A percentile compares a stretch with the other conserved stretches of the same genome.
Evolutionary conservation across 2,113 vertebrate genomes (phyloP).

Genomic region (Cyanoliseus patagonus): DNA sequence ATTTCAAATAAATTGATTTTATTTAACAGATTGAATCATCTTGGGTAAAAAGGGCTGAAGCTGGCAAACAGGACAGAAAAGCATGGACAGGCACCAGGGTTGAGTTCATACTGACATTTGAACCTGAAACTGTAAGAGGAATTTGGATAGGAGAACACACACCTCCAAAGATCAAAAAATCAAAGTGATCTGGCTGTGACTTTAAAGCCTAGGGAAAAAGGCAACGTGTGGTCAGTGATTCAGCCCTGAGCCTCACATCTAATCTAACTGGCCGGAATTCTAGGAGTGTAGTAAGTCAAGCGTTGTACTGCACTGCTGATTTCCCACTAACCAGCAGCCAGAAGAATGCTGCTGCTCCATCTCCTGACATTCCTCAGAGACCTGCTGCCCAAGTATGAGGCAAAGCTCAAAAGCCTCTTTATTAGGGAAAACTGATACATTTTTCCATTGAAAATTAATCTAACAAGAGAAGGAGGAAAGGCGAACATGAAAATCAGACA

Average conservation of each 20-base stretch:
- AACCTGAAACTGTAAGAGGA: background rate
- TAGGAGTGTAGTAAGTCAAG: background rate
- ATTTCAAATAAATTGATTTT: too few relatives aligned
- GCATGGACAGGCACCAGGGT: background rate
- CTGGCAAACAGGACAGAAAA: background rate
- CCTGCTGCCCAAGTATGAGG: background rate
- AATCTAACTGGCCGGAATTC: background rate
- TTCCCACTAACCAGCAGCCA: background rate
- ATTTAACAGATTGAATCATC: background rate
- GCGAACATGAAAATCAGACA: background rate
- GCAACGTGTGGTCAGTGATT: background rate
- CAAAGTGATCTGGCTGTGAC: background rate
- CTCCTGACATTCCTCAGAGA: slow-evolving; percentile 7
- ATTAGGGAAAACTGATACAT: background rate
- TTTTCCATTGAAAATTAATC: background rate
- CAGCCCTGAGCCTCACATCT: background rate
- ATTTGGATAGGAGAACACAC: background rate
- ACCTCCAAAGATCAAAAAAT: background rate
- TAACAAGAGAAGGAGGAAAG: background rate
- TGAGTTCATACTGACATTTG: background rate
- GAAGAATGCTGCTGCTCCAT: slow-evolving; percentile 27
- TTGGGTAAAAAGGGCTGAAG: background rate
- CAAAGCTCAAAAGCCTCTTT: background rate
- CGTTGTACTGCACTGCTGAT: background rate
- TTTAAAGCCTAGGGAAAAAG: background rate